phyloP scores from a whole-genome alignment of 1,140 invertebrate species.

The Nylanderia fulva region DNA sequence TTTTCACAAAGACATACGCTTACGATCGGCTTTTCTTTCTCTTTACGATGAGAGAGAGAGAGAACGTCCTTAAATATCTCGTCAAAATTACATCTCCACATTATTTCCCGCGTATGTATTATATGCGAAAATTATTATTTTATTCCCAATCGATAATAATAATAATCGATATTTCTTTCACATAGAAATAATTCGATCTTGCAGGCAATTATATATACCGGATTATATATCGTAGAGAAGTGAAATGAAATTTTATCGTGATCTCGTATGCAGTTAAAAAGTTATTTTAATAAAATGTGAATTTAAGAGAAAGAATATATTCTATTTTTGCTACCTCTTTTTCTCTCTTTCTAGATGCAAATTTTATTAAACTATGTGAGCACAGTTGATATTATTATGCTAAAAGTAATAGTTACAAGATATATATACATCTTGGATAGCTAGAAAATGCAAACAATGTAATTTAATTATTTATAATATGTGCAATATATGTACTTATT shows the following conservation, averaged over 20 bases:
- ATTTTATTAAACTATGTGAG: background rate
- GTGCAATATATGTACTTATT: background rate
- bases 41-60: slow-evolving; percentile 24
- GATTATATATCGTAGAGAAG: slow-evolving; percentile 31
- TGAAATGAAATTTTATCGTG: slow-evolving; percentile 23
- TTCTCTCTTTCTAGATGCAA: background rate
- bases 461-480: background rate
- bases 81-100: slow-evolving; percentile 25
- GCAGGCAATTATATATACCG: too few relatives aligned
- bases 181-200: slow-evolving; percentile 32
- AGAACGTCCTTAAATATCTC: slow-evolving; percentile 57
- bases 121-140: background rate
- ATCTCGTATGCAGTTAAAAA: slow-evolving; percentile 3
- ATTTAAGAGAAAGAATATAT: background rate
- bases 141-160: slow-evolving; percentile 42
- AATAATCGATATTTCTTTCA: slow-evolving; percentile 49
- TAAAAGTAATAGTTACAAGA: slow-evolving; percentile 14
- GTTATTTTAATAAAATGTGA: slow-evolving; percentile 30
- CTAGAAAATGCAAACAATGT: background rate
- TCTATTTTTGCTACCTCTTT: background rate
- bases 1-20: slow-evolving; percentile 35
- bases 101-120: background rate
- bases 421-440: too few relatives aligned
- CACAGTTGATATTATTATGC: background rate
- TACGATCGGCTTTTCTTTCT: slow-evolving; percentile 2